Evolutionary conservation across 1,140 invertebrate species (phyloP).

Genomic region (Drosophila rufa): DNA sequence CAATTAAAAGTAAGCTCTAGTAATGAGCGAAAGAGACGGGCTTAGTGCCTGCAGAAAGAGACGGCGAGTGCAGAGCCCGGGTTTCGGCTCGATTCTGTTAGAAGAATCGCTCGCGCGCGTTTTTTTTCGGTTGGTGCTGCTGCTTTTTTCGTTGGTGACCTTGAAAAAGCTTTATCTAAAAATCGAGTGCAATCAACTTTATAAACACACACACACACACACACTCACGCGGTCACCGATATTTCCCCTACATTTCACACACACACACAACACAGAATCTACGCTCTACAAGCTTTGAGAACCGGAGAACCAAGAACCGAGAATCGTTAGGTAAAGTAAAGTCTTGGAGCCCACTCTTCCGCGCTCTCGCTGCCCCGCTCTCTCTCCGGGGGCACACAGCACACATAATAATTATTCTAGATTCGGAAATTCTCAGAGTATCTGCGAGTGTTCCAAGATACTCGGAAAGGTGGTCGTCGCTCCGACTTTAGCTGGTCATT

Average conservation of each 20-base stretch:
- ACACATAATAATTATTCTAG: conserved; percentile 78
- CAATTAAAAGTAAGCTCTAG: conserved; percentile 51
- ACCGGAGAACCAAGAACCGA: conserved; percentile 17
- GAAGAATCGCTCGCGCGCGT: conserved; percentile 40
- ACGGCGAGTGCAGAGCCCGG: conserved; percentile 19
- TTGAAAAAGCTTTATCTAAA: conserved; percentile 85
- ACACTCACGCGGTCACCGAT: conserved; percentile 36
- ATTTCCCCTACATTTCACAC: conserved; percentile 75
- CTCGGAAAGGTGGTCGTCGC: conserved; percentile 68
- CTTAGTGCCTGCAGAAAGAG: background rate
- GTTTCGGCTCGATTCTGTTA: conserved; percentile 23
- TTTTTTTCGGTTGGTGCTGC: conserved; percentile 36
- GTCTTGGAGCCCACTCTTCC: conserved; percentile 54
- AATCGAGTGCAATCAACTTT: conserved; percentile 85
- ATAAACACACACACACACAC: conserved; percentile 63
- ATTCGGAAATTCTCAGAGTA: conserved; percentile 50
- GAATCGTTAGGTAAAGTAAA: conserved; percentile 72
- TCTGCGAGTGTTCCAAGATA: conserved; percentile 21
- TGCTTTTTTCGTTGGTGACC: conserved; percentile 83
- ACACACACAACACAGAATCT: conserved; percentile 23
- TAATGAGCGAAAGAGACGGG: conserved; percentile 15
- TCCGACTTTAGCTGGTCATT: conserved; percentile 58
- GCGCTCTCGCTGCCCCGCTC: conserved; percentile 15
- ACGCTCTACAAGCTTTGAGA: conserved; percentile 39
- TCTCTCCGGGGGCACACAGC: conserved; percentile 23